A percentile compares a stretch with the other conserved stretches of the same genome.
Conservation (phyloP, 2,888 invertebrate genomes). For the Sipha maydis region DNA sequence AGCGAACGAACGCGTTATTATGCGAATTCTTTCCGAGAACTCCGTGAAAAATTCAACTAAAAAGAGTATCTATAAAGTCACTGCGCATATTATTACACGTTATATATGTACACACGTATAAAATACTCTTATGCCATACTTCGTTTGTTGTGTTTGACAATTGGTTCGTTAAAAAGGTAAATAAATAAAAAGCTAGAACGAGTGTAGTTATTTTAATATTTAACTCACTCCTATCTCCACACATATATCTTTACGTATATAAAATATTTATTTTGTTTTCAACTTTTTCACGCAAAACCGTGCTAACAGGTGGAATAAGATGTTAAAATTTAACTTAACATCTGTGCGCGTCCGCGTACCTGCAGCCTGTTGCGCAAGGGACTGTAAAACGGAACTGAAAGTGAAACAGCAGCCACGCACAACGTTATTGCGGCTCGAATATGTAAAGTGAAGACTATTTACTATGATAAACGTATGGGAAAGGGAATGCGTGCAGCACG, state of each 20-base stretch:
- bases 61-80: background rate
- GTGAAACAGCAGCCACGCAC: background rate
- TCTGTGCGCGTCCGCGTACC: background rate
- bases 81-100: background rate
- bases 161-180: background rate
- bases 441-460: background rate
- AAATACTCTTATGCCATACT: background rate
- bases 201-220: slow-evolving; percentile 2
- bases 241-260: no score
- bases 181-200: background rate
- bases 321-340: background rate
- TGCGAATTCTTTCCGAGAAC: background rate
- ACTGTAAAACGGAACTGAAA: background rate
- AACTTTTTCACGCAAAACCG: background rate
- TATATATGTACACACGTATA: background rate
- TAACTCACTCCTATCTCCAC: background rate
- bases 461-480: background rate
- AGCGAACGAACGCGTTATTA: background rate
- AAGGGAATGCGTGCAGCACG: background rate
- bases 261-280: background rate
- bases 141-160: background rate
- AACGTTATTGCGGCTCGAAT: background rate
- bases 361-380: background rate
- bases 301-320: slow-evolving; percentile 13
- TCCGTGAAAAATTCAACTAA: background rate